phyloP scores from a whole-genome alignment of 53 echinoderm and acorn worm species.

The Apostichopus leukothele region DNA sequence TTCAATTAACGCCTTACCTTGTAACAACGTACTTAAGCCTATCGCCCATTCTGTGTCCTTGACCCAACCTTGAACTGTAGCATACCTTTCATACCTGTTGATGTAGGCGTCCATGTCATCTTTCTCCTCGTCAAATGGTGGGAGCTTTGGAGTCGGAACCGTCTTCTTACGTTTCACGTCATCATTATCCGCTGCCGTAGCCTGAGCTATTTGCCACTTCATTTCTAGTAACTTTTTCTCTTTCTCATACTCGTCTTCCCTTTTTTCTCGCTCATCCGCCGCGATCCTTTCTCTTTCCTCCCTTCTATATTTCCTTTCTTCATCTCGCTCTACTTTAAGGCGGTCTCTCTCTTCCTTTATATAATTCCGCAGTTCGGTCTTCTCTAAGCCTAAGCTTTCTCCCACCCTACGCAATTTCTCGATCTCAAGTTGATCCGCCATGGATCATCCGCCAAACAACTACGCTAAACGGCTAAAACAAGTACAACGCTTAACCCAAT shows the following conservation, averaged over 20 bases:
- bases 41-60: slow-evolving; percentile 36
- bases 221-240: slow-evolving; percentile 16
- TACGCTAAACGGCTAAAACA: too few species aligned
- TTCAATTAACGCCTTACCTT: slow-evolving; percentile 40
- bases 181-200: neutral
- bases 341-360: slow-evolving; percentile 26
- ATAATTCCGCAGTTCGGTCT: slow-evolving; percentile 9
- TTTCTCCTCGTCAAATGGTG: slow-evolving; percentile 38
- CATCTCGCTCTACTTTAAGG: slow-evolving; percentile 22
- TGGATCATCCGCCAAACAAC: too few species aligned
- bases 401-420: slow-evolving; percentile 24
- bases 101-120: slow-evolving; percentile 53
- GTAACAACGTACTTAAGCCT: slow-evolving; percentile 41
- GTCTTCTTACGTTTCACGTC: neutral
- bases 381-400: slow-evolving; percentile 26
- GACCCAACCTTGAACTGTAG: slow-evolving; percentile 39
- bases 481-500: too few species aligned
- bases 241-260: neutral
- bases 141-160: slow-evolving; percentile 29
- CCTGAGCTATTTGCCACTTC: neutral
- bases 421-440: neutral
- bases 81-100: slow-evolving; percentile 45
- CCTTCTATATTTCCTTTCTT: neutral
- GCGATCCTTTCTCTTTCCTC: neutral
- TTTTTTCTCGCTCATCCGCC: neutral